Evolutionary conservation across 2,888 invertebrate species (phyloP), one percentile per base, ranked within the genome.

Genomic region (Glyphotaelius pellucidus): DNA sequence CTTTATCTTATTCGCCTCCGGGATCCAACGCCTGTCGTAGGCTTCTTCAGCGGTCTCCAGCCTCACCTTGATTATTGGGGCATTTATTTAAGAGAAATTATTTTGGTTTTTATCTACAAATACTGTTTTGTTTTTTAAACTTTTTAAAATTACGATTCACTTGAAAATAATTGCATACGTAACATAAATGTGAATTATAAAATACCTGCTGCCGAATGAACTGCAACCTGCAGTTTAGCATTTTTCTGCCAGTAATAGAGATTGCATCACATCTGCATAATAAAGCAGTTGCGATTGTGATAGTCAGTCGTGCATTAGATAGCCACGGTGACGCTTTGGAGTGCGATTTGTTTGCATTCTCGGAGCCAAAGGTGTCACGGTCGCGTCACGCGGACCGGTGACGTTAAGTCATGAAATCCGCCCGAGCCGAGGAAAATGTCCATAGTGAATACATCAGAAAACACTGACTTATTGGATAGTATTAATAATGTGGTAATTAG

Each of bases 331-430:
- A 86, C 86, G 86, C 38, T 86, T 86, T 52, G 12, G 31, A 47
- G 52, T 31, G 19, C 30, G 67, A 79, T 35, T 79, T 89, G 88
- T 89, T 89, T 89, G 80, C 88, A 35, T 89, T 89, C 42, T 89
- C 79, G 80, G 88, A 80, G 67, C 35, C 35, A 89, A 89, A 89
- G 67, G 88, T 89, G 88, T 89, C 88, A 89, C 9, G 88, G 88
- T 35, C 88, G n/a, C 67, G 42, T 35, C 84, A 81, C 15, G 19
- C 52, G 47, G 42, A 52, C 42, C 15, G 30, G 42, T 30, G 47
- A 87, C 47, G 87, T 30, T 47, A 30, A 52, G 87, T 87, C 31
- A 87, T 31, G 67, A 52, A 52, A 87, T 47, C 30, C 67, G 67
- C 67, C 87, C 19, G 86, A 67, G 31, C 32, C 31, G 31, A 47